Evolutionary conservation across 1,140 invertebrate species (phyloP).

Genomic region (Archegozetes longisetosus): DNA sequence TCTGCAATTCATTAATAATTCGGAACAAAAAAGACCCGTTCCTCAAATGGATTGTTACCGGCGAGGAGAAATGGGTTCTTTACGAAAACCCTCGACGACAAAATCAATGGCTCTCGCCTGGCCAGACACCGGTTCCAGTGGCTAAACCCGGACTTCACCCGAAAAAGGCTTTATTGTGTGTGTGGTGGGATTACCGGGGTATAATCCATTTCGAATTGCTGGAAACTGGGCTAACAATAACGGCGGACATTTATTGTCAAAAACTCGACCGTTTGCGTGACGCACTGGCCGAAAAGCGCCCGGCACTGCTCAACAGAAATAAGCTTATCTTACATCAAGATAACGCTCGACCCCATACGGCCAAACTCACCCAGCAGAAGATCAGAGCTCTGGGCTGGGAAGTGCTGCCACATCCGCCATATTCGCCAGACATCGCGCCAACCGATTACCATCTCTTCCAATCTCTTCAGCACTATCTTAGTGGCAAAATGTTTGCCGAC

Average conservation of each 20-base stretch:
- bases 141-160: conserved; percentile 6
- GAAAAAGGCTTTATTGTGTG: no score
- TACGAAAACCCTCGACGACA: conserved; percentile 7
- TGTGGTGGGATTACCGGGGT: conserved; percentile 15
- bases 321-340: conserved; percentile 18
- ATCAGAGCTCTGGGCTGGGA: conserved; percentile 28
- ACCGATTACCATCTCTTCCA: conserved; percentile 31
- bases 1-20: conserved; percentile 6
- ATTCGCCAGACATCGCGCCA: conserved; percentile 31
- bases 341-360: no score
- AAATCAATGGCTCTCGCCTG: conserved; percentile 11
- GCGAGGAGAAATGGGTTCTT: no score
- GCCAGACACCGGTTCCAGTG: neutral
- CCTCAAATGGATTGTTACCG: conserved; percentile 9
- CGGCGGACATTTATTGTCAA: conserved; percentile 9
- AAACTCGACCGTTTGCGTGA: conserved; percentile 8
- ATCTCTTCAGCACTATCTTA: neutral
- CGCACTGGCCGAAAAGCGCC: neutral
- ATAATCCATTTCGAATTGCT: conserved; percentile 12
- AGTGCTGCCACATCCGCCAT: conserved; percentile 32
- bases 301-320: conserved; percentile 2
- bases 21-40: conserved; percentile 1
- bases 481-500: neutral
- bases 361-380: conserved; percentile 16
- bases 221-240: conserved; percentile 10